phyloP scores from a whole-genome alignment of 2,888 invertebrate species.

The Spilosoma lubricipeda region DNA sequence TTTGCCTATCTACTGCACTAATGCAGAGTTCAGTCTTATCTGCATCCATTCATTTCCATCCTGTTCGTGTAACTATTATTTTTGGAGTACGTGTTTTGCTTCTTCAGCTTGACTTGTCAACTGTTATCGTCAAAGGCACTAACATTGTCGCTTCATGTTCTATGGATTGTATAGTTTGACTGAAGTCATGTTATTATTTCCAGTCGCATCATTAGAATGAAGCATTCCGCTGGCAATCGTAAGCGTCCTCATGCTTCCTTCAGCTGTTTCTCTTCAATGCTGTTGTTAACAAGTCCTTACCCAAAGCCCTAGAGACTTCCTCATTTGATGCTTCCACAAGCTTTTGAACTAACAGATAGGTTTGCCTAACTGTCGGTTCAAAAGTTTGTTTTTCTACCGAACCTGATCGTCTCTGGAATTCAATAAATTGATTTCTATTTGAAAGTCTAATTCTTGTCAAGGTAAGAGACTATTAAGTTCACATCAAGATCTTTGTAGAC shows the following conservation, averaged over 20 bases:
- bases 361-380: not conserved
- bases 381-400: not conserved
- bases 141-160: not conserved
- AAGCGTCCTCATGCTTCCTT: not conserved
- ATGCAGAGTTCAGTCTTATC: too few relatives aligned
- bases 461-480: not conserved
- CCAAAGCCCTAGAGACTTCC: not conserved
- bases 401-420: not conserved
- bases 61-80: not conserved
- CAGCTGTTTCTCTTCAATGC: not conserved
- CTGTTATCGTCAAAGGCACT: not conserved
- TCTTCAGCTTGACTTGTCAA: not conserved
- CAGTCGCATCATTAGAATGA: not conserved
- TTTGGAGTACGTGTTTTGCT: not conserved
- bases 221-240: not conserved
- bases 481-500: not conserved
- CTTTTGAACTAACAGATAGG: not conserved
- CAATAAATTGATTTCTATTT: not conserved
- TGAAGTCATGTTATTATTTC: slow-evolving; percentile 1
- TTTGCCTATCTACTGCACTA: too few relatives aligned
- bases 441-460: not conserved
- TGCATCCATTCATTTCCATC: too few relatives aligned
- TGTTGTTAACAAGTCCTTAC: not conserved
- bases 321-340: not conserved
- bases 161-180: not conserved